Evolutionary conservation across 2,113 vertebrate species (phyloP), one percentile per base, ranked within the genome.

Genomic region (Scartelaos histophorus): DNA sequence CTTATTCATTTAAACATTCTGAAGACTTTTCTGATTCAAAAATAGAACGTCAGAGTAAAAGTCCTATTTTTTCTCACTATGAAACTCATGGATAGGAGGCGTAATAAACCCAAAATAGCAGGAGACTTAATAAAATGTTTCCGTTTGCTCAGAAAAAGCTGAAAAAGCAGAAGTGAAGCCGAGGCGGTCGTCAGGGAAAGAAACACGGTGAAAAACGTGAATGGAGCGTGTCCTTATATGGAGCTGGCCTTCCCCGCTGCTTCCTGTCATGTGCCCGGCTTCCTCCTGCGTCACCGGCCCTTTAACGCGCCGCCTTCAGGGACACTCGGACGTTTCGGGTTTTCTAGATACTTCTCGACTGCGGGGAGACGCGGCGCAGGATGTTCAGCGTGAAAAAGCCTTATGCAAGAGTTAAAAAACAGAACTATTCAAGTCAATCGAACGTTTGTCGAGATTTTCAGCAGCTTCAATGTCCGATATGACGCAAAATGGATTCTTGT

Each of bases 301-400:
- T 91, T 90, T 90, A 91, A 89, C 81, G 68, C 57, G 88, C 0
- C 79, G 85, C 82, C 9, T 90, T 89, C 84, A 88, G 24, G 85
- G 60, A 24, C 76, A 7, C 61, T 6, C 60, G 1, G 22, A 38
- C 13, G 22, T 19, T 17, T 3, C 3, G 0, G 13, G 1, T 0
- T 2, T 61, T 75, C 73, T 22, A 38, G 35, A 70, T 13, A 74
- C 71, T 74, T 75, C 57, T 24, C n/a, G 5, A 24, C 34, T 17
- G 15, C 22, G 11, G 13, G 16, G 57, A 60, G 13, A 29, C 9
- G 4, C 7, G 13, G 5, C 12, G 7, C 25, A 34, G 0, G 34
- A 61, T 16, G 5, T 60, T 15, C 15, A 17, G 34, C 13, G 19
- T 2, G 19, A 35, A 17, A 1, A 12, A 21, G n/a, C 22, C n/a